Conservation (phyloP, 2,113 vertebrate genomes). For the Phalacrocorax aristotelis region DNA sequence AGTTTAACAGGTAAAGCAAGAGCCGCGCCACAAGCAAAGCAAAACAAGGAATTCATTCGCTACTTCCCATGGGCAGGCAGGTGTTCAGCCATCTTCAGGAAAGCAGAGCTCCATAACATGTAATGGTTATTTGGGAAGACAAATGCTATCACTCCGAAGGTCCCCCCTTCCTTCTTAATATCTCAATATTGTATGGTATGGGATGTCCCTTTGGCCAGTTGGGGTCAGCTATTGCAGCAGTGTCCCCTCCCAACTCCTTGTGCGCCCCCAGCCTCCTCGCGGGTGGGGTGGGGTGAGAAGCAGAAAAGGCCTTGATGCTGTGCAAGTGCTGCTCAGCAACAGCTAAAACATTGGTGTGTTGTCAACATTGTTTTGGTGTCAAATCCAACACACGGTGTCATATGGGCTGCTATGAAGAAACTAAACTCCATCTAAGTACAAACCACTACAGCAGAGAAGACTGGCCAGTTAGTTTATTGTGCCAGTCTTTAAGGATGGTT, state of each 20-base stretch:
- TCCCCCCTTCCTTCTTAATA: neutral
- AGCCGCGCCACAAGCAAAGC: neutral
- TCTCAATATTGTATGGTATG: fast-evolving
- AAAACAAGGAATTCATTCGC: neutral
- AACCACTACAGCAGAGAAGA: neutral
- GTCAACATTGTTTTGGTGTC: neutral
- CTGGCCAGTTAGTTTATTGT: no score
- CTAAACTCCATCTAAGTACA: neutral
- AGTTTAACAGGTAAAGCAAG: neutral
- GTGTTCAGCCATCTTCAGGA: neutral
- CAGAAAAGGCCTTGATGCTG: neutral
- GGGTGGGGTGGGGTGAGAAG: neutral
- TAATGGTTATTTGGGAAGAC: neutral
- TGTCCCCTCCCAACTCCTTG: neutral
- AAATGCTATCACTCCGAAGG: fast-evolving
- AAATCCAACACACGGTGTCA: neutral
- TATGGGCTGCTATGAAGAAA: neutral
- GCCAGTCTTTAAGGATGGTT: neutral
- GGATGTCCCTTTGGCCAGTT: neutral
- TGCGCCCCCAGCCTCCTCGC: neutral
- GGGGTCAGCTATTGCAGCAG: neutral
- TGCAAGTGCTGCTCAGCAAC: neutral
- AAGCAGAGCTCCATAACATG: fast-evolving
- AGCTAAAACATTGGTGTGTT: neutral
- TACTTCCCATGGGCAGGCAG: fast-evolving